Evolutionary conservation across 2,113 vertebrate genomes (phyloP).

Genomic region (Microtus ochrogaster): DNA sequence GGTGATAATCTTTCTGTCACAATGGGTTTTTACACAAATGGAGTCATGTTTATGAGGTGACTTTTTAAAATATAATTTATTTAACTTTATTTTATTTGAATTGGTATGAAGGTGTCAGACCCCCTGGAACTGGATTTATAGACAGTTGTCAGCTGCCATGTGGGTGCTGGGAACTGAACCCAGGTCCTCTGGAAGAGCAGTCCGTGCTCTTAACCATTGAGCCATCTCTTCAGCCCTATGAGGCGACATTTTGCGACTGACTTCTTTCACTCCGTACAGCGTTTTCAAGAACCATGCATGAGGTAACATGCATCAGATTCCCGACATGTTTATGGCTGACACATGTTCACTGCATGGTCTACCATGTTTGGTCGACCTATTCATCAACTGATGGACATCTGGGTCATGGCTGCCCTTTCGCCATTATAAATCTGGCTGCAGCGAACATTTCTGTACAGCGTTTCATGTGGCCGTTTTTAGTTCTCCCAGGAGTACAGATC

Average conservation of each 20-base stretch:
- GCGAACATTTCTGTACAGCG: not conserved
- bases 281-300: not conserved
- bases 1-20: not conserved
- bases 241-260: not conserved
- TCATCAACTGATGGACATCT: not conserved
- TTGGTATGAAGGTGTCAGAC: no score
- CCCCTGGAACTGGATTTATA: no score
- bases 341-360: not conserved
- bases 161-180: no score
- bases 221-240: no score
- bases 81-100: no score
- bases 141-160: no score
- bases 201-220: no score
- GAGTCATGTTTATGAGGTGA: no score
- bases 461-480: not conserved
- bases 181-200: no score
- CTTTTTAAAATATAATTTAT: not conserved
- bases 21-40: not conserved
- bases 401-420: not conserved
- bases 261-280: not conserved
- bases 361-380: no score
- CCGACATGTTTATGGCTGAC: not conserved
- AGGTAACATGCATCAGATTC: no score
- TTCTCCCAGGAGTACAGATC: not conserved
- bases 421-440: not conserved